Base-by-base conservation (phyloP, 1,140 invertebrate genomes). In the Eumaeus atala region DNA sequence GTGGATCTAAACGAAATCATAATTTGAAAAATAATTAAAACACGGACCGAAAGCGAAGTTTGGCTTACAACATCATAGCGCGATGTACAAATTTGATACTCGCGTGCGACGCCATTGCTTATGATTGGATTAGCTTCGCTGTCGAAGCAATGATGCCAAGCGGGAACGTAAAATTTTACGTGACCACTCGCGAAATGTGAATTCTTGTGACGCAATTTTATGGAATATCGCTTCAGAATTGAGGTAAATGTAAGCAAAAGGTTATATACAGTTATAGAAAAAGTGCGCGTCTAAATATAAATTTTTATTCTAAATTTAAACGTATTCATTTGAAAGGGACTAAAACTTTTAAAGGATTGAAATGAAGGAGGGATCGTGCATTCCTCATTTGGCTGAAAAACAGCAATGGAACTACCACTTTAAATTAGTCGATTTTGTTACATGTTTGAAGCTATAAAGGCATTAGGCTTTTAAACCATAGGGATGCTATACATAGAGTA, bases 161-260 rank as follows among this genome's bases (percentile, higher is more conserved):
- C 68, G 74, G 70, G 81, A 77, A 83, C 77, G 75, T 86, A 78
- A 84, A 82, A 84, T 86, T 85, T 85, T 86, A 86, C 80, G 78
- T 84, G 80, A 86, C 83, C 76, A 77, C 80, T 79, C 78, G 74
- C 70, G 50, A 67, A 79, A 74, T 67, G 70, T 69, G 66, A 70
- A 65, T 65, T 77, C 74, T 70, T 71, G 69, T 70, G 71, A 68
- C 61, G 64, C 62, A 68, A 82, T 80, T 76, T 78, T 71, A 76
- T 67, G 18, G 37, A 40, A 53, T 53, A 44, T 53, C 33, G 38
- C 51, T 34, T 12, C 7, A 10, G 40, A 44, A n/a, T 52, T 42
- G 38, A 28, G 40, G 40, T 53, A 16, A 44, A 16, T 44, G 14
- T 44, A 9, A 16, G 17, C 40, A 42, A 42, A 14, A 17, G 10